Evolutionary conservation across 1,140 invertebrate genomes (phyloP).

Genomic region (Aphidius ervi): DNA sequence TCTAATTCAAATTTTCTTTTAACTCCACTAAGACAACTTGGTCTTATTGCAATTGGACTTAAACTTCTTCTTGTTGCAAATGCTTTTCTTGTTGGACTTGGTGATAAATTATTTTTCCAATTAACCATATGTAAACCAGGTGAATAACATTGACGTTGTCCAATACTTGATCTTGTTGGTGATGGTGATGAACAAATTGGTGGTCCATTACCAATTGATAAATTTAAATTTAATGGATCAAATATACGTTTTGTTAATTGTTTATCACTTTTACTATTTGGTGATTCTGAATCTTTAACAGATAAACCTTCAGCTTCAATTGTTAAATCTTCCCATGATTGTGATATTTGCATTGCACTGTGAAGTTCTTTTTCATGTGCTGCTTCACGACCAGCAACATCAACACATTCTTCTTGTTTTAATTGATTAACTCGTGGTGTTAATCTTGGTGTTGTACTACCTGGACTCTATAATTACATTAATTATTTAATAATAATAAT

Average conservation of each 20-base stretch:
- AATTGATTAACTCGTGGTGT: constrained; percentile 81
- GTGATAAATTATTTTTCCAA: constrained; percentile 64
- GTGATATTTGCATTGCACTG: constrained; percentile 83
- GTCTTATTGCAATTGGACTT: constrained; percentile 76
- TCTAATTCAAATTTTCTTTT: constrained; percentile 79
- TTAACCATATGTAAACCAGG: constrained; percentile 58
- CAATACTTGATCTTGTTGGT: constrained; percentile 57
- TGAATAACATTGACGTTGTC: constrained; percentile 62
- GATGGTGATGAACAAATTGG: constrained; percentile 63
- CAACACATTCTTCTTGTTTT: constrained; percentile 81
- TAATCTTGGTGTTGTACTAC: constrained; percentile 61
- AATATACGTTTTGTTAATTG: constrained; percentile 44
- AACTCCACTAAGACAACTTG: constrained; percentile 57
- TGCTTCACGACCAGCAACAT: constrained; percentile 75
- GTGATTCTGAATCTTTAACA: constrained; percentile 49
- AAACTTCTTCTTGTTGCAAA: constrained; percentile 76
- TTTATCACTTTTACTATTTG: constrained; percentile 42
- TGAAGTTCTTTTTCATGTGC: constrained; percentile 87
- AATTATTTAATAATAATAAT: constrained; percentile 10
- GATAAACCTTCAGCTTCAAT: constrained; percentile 61
- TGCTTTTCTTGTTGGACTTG: constrained; percentile 75
- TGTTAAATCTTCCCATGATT: constrained; percentile 83
- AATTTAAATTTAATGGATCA: constrained; percentile 47
- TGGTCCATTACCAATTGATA: constrained; percentile 41
- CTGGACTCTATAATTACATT: constrained; percentile 42